Base-by-base conservation (phyloP, 2,113 vertebrate species). In the Malurus elegans region DNA sequence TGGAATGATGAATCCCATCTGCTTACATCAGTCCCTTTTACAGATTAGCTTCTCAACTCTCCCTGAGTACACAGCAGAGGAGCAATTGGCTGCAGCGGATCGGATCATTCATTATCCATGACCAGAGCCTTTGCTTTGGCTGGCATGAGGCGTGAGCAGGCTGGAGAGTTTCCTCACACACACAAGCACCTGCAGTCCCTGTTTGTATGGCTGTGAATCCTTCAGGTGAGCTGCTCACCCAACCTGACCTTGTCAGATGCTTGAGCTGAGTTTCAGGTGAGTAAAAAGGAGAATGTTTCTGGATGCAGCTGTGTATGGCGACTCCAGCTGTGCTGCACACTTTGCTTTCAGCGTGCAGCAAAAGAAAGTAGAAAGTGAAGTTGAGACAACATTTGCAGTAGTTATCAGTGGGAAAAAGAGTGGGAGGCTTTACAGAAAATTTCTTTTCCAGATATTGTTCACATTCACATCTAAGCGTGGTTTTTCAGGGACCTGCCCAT, bases 111-210 rank as follows among this genome's bases (percentile, higher is more conserved):
- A 11, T 92, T 45, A 48, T 26, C 38, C 17, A 6, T 34, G 56
- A 42, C 29, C 45, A 54, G 18, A 21, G 58, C 38, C 32, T 26
- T 40, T 23, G 42, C 32, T 57, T 75, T 40, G 6, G 5, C 57
- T 72, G 58, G 20, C 0, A 0, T n/a, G 44, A 50, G 8, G 47
- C 6, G 13, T 28, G 57, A 75, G 32, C 32, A 48, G 18, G 32
- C 21, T 23, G 38, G 9, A 42, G 19, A 3, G 6, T 72, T 83
- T 61, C 42, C 54, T 23, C 51, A 38, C 2, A 42, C 23, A 40
- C 0, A 0, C 18, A 32, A n/a, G 9, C 34, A 45, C n/a, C 40
- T 51, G 48, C 8, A 2, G 32, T 31, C 58, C 6, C 0, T 51
- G 1, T 48, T 53, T 53, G 23, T 42, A 23, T 32, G 60, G 32